Evolutionary conservation across 30 jellyfish, hydroid and myxozoan genomes (phyloP).

Genomic region (Hydra vulgaris): DNA sequence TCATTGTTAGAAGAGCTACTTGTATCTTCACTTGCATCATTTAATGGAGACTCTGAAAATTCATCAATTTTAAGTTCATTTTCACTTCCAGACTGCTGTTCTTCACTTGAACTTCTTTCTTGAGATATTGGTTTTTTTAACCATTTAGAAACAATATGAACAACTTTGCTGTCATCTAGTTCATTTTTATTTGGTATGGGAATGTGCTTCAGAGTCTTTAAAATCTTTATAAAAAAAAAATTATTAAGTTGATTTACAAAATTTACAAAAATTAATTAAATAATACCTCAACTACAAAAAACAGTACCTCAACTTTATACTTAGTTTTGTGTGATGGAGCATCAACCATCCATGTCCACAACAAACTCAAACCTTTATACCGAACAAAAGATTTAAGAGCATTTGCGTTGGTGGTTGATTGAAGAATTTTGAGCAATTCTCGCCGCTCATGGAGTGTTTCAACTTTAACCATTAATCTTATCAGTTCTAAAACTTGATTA

Average conservation of each 20-base stretch:
- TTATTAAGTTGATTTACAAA: neutral
- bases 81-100: conserved; percentile 74
- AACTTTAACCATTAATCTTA: conserved; percentile 77
- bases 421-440: conserved; percentile 41
- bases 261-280: no score
- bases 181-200: conserved; percentile 89
- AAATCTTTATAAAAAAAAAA: conserved; percentile 34
- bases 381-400: conserved; percentile 79
- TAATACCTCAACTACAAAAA: neutral
- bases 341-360: conserved; percentile 99
- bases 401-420: conserved; percentile 54
- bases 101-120: conserved; percentile 45
- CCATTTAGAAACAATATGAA: conserved; percentile 65
- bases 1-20: neutral
- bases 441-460: conserved; percentile 48
- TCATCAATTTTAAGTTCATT: conserved; percentile 44
- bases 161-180: conserved; percentile 73
- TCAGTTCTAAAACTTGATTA: conserved; percentile 51
- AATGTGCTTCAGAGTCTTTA: conserved; percentile 63
- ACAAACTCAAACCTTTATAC: conserved; percentile 73
- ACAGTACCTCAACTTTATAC: conserved; percentile 61
- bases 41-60: conserved; percentile 1
- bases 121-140: conserved; percentile 35
- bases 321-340: conserved; percentile 38
- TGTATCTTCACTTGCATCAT: conserved; percentile 19